Base-by-base conservation (phyloP, 2,113 vertebrate genomes). In the Atherinomorus stipes region DNA sequence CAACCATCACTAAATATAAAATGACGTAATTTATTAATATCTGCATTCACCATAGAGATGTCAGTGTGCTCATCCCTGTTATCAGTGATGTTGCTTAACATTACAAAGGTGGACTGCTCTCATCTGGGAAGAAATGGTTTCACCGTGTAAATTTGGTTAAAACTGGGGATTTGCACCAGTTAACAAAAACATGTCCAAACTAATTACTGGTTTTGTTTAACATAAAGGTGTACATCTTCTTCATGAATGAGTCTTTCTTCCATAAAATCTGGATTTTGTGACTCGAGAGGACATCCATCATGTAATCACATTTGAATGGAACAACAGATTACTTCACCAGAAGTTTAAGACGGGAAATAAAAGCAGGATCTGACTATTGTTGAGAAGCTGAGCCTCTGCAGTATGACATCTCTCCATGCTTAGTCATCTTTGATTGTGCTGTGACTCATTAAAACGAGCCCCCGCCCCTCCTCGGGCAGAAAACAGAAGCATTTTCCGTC, bases 391-490 rank as follows among this genome's bases (percentile, higher is more conserved):
- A 38, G 34, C 25, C 37, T 44, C 65, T 12, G 16, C 44, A 64
- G n/a, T 2, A 45, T 10, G 3, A 60, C 64, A 40, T 79, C 37
- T 59, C 31, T 71, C 16, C 1, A 4, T 53, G 52, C 72, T 67
- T 66, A 78, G 67, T 85, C 62, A 80, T 73, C 61, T 70, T 66
- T 57, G 21, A 64, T 56, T 37, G 49, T 4, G n/a, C 15, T 56
- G 21, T 69, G 77, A 87, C 74, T 88, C 73, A 81, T 37, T 58
- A 62, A 69, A 45, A 60, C 26, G 52, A 58, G 7, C 38, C 11
- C 22, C 16, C 16, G 42, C 42, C 10, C 15, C 12, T 15, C 7
- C 12, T 28, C 19, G 7, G 42, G 51, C 51, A 54, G 52, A 52
- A 81, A 78, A 71, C 56, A 51, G 11, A 62, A 71, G 53, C 21